phyloP scores from a whole-genome alignment of 1,140 invertebrate genomes.

The Lepidurus packardi region DNA sequence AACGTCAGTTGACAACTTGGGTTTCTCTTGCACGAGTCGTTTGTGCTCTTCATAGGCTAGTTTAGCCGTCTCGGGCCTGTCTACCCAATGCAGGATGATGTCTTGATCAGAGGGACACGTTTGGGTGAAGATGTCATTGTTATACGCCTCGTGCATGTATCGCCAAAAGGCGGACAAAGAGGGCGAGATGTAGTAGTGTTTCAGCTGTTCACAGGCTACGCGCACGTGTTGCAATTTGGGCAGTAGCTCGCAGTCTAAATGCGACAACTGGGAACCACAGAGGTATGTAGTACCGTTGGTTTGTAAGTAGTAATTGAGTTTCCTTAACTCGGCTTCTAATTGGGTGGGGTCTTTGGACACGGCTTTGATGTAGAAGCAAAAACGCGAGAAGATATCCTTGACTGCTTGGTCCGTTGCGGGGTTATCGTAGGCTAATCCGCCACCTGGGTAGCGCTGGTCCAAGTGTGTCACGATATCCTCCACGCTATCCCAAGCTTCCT shows the following conservation, averaged over 20 bases:
- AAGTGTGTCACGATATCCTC: slow-evolving; percentile 55
- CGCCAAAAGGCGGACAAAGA: slow-evolving; percentile 52
- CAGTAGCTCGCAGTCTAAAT: slow-evolving; percentile 54
- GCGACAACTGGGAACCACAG: slow-evolving; percentile 47
- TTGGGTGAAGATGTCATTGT: slow-evolving; percentile 51
- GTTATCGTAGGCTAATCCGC: slow-evolving; percentile 46
- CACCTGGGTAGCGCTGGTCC: slow-evolving; percentile 49
- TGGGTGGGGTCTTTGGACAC: slow-evolving; percentile 48
- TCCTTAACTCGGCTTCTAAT: slow-evolving; percentile 47
- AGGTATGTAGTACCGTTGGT: slow-evolving; percentile 43
- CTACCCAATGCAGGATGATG: slow-evolving; percentile 55
- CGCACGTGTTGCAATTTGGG: slow-evolving; percentile 57
- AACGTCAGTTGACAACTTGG: slow-evolving; percentile 44
- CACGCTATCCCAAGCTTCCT: slow-evolving; percentile 47
- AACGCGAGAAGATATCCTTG: slow-evolving; percentile 55
- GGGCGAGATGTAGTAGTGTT: slow-evolving; percentile 51
- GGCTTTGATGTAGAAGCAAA: slow-evolving; percentile 55
- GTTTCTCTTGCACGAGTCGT: slow-evolving; percentile 41
- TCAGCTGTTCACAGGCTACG: slow-evolving; percentile 51
- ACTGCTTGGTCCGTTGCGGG: slow-evolving; percentile 47
- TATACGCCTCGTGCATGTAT: slow-evolving; percentile 56
- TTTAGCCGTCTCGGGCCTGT: slow-evolving; percentile 48
- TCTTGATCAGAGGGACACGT: slow-evolving; percentile 60
- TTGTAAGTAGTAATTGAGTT: slow-evolving; percentile 47
- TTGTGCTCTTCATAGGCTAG: slow-evolving; percentile 44